A percentile compares a stretch with the other conserved stretches of the same genome.
Conservation (phyloP, 2,797 vertebrate species). For the Anguilla megastoma region DNA sequence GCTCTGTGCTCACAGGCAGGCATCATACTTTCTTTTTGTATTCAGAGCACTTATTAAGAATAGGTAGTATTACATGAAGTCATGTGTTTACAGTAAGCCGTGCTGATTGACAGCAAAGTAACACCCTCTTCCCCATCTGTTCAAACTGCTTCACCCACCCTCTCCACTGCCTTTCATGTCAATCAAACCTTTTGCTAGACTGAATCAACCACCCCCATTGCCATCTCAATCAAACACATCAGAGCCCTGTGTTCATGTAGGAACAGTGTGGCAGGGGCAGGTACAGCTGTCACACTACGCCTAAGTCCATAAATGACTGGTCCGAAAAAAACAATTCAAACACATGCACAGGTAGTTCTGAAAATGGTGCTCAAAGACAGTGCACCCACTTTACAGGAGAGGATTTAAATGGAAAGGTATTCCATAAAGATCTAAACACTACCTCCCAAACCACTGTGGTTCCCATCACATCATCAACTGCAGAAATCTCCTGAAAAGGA, state of each 20-base stretch:
- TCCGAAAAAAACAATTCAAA: conserved; percentile 9
- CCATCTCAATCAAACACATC: background rate
- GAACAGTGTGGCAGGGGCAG: background rate
- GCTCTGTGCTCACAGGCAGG: background rate
- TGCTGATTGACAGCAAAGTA: background rate
- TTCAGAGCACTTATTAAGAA: background rate
- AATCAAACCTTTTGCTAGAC: background rate
- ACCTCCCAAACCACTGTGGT: background rate
- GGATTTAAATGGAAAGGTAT: background rate
- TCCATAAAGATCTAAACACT: background rate
- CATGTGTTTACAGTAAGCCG: background rate
- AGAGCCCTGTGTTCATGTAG: background rate
- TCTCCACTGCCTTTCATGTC: background rate
- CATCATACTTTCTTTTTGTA: background rate
- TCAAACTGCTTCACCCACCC: background rate
- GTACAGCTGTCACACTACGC: background rate
- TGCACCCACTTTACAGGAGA: background rate
- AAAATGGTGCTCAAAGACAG: background rate
- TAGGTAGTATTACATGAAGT: background rate
- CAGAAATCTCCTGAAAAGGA: background rate
- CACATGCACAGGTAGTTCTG: background rate
- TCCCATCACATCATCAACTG: background rate
- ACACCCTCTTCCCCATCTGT: background rate
- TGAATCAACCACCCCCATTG: background rate
- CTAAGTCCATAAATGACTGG: background rate